Evolutionary conservation across 2,888 invertebrate species (phyloP).

Genomic region (Torymus aiolomorphi): DNA sequence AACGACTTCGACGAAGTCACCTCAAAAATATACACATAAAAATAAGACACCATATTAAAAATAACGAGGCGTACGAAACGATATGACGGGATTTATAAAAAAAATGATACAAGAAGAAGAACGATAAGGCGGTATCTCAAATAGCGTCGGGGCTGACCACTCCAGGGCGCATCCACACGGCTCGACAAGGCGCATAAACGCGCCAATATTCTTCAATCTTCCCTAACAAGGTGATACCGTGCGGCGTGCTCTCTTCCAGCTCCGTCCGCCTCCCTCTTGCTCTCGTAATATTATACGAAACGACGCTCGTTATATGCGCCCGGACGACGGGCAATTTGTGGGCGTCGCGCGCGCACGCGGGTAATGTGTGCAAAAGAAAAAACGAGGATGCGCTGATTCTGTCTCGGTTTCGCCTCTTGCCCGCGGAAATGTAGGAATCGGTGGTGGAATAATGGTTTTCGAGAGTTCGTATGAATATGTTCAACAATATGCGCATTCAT

Average conservation of each 20-base stretch:
- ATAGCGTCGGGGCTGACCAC: constrained; percentile 14
- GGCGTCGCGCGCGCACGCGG: constrained; percentile 10
- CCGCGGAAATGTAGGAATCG: too few species aligned
- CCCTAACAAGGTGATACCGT: constrained; percentile 65
- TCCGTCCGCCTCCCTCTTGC: too few species aligned
- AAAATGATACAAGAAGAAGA: background rate
- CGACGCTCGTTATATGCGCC: constrained; percentile 42
- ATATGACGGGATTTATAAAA: background rate
- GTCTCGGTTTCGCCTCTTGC: too few species aligned
- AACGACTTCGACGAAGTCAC: too few species aligned
- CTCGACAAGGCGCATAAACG: constrained; percentile 59
- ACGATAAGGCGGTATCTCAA: background rate
- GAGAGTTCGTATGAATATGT: too few species aligned
- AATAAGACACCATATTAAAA: too few species aligned
- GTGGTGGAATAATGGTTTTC: too few species aligned
- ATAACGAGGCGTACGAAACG: background rate
- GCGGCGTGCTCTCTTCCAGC: constrained; percentile 19
- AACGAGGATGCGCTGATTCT: too few species aligned
- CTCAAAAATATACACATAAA: too few species aligned
- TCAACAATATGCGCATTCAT: too few species aligned
- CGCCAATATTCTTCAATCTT: constrained; percentile 66
- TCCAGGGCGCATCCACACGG: constrained; percentile 23
- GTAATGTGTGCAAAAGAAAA: constrained; percentile 25
- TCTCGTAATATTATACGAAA: constrained; percentile 51
- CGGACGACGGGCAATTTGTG: constrained; percentile 46